These are phyloP conservation scores for Ornithoptera alexandrae DNA, from an alignment of 2,888 invertebrate species.

Conservation along the genomic window DNA sequence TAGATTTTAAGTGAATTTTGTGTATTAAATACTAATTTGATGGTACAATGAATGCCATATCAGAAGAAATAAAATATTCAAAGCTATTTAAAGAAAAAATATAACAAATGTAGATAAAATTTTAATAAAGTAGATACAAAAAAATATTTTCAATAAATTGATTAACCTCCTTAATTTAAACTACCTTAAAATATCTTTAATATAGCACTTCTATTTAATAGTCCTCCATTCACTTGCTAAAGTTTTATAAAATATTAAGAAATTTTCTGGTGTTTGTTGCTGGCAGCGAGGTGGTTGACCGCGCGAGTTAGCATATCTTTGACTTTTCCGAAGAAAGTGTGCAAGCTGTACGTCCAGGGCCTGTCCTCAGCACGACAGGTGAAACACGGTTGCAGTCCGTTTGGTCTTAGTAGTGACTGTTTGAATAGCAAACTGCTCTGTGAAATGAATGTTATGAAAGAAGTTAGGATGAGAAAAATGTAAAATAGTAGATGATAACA, in stretches of 20 bases:
- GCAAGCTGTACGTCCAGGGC: constrained; percentile 58
- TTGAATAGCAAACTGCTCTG: constrained; percentile 61
- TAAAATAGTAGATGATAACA: background rate
- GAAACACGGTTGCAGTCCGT: constrained; percentile 54
- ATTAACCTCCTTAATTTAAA: too few relatives aligned
- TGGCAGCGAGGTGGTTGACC: constrained; percentile 48
- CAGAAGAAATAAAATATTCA: too few relatives aligned
- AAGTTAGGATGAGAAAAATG: background rate
- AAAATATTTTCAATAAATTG: too few relatives aligned
- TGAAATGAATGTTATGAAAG: constrained; percentile 17
- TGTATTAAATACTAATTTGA: too few relatives aligned
- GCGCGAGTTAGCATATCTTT: constrained; percentile 57
- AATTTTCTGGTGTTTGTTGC: constrained; percentile 44
- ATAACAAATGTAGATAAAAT: too few relatives aligned
- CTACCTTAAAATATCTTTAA: too few relatives aligned
- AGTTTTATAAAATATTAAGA: constrained; percentile 10
- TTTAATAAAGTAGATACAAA: too few relatives aligned
- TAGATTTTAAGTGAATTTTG: too few relatives aligned
- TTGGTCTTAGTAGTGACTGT: constrained; percentile 52
- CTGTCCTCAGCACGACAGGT: constrained; percentile 58
- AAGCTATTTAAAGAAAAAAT: too few relatives aligned
- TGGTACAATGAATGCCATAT: too few relatives aligned
- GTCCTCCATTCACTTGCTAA: background rate
- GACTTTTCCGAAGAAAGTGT: constrained; percentile 52
- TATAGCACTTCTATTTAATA: too few relatives aligned